These are phyloP conservation scores for Chunga burmeisteri DNA, from an alignment of 2,113 vertebrate species.

Conservation along the genomic window DNA sequence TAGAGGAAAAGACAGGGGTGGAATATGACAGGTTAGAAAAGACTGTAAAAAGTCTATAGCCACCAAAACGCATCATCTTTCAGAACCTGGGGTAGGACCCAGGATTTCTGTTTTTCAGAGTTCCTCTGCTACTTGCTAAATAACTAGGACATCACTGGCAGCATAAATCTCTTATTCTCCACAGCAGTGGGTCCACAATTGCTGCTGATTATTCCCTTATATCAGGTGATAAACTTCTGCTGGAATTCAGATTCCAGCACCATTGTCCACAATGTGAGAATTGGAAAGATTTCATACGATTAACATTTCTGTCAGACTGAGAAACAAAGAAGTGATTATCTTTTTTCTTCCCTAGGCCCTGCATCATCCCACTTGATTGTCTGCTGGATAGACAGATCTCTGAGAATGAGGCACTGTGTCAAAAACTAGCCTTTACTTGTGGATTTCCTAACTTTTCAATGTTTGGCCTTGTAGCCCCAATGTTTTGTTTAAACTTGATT, in stretches of 20 bases:
- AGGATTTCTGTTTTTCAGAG: not conserved
- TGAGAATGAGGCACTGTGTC: not conserved
- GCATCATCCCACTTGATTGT: not conserved
- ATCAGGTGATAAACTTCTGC: not conserved
- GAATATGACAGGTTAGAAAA: not conserved
- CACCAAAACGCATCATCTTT: not conserved
- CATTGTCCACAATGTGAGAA: not conserved
- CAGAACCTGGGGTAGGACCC: not conserved
- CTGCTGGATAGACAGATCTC: not conserved
- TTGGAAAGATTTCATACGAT: not conserved
- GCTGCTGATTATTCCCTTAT: not conserved
- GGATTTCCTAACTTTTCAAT: not conserved
- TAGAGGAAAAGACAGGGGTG: not conserved
- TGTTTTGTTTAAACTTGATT: not conserved
- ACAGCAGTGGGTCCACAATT: not conserved
- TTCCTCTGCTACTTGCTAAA: not conserved
- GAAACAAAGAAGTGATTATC: conserved; percentile 25
- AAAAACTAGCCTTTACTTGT: not conserved
- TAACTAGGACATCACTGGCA: not conserved
- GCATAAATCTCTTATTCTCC: not conserved
- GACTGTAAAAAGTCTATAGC: not conserved
- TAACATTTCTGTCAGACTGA: conserved; percentile 38
- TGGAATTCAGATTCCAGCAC: not conserved
- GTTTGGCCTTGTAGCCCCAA: not conserved
- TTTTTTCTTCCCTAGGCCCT: not conserved